Evolutionary conservation across 1,140 invertebrate genomes (phyloP), one percentile per base, ranked within the genome.

Genomic region (Whitmania pigra): DNA sequence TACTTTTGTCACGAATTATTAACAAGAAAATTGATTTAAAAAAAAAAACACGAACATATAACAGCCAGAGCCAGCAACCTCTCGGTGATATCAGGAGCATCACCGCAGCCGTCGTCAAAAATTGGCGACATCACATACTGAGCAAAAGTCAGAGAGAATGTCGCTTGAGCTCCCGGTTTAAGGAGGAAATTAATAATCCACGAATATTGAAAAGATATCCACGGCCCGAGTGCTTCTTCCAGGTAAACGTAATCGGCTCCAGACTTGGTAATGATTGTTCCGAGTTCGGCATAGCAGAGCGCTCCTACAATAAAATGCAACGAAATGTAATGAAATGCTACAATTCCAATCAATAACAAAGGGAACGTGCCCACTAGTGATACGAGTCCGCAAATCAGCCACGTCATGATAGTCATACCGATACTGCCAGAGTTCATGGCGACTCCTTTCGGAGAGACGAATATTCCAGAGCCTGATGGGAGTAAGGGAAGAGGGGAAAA

Each of bases 391-490:
- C 90, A 92, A 2, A 87, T 79, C 7, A 86, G 83, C 91, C 91
- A 93, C 49, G 92, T 84, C 17, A 92, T 80, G 1, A 93, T 81
- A 77, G 89, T 88, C 73, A 90, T 82, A 17, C 87, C 90, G 0
- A 92, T 86, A 0, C 90, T 92, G 36, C 79, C 60, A 63, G 91
- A 91, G 77, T 90, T 91, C 3, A 86, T 80, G 7, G 85, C 84
- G 0, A 92, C 89, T 73, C 93, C 91, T 78, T 89, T 93, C 0
- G 95, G 95, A 2, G 94, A 94, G 17, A 98, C 89, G 81, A 99
- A 99, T 79, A 99, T 94, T 63, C 92, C 92, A 6, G 91, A 93
- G 53, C 91, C 90, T 79, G 75, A 27, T 76, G 78, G 72, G 43
- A 49, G 43, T 15, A 13, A 49, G 15, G 11, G 43, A 49, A 43